Evolutionary conservation across 2,888 invertebrate species (phyloP).

Genomic region (Meghimatium bilineatum): DNA sequence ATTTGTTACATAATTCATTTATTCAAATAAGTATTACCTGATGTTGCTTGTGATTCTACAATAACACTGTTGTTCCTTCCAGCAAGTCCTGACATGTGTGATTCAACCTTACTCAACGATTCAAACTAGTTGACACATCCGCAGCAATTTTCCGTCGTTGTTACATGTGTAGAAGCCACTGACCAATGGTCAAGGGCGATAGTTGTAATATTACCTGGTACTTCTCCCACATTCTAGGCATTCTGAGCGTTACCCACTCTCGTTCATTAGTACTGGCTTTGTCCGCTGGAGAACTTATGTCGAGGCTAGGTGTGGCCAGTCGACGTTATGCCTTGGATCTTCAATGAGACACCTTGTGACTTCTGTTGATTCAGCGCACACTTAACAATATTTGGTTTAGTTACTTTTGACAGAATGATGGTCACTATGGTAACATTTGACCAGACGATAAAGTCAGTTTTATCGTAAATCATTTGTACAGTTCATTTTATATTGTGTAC

Average conservation of each 20-base stretch:
- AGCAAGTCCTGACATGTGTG: background rate
- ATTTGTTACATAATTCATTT: background rate
- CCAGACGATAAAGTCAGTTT: too few relatives aligned
- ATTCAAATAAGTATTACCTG: background rate
- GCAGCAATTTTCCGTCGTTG: background rate
- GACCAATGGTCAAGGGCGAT: background rate
- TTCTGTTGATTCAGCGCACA: too few relatives aligned
- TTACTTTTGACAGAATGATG: too few relatives aligned
- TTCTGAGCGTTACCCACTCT: background rate
- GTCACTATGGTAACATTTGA: too few relatives aligned
- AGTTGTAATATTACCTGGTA: background rate
- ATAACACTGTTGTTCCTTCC: background rate
- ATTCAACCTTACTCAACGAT: background rate
- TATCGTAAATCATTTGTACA: too few relatives aligned
- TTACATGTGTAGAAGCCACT: background rate
- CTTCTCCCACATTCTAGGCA: background rate
- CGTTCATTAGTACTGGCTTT: background rate
- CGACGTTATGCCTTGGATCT: too few relatives aligned
- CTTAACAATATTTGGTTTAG: too few relatives aligned
- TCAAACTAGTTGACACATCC: background rate
- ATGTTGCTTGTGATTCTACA: background rate
- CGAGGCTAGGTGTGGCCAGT: too few relatives aligned
- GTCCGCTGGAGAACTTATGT: too few relatives aligned
- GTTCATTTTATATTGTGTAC: too few relatives aligned
- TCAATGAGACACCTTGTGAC: too few relatives aligned